A percentile compares a stretch with the other conserved stretches of the same genome.
These are phyloP conservation scores for Triplophysa yarkandensis DNA, from an alignment of 2,797 vertebrate genomes.

Conservation along the genomic window DNA sequence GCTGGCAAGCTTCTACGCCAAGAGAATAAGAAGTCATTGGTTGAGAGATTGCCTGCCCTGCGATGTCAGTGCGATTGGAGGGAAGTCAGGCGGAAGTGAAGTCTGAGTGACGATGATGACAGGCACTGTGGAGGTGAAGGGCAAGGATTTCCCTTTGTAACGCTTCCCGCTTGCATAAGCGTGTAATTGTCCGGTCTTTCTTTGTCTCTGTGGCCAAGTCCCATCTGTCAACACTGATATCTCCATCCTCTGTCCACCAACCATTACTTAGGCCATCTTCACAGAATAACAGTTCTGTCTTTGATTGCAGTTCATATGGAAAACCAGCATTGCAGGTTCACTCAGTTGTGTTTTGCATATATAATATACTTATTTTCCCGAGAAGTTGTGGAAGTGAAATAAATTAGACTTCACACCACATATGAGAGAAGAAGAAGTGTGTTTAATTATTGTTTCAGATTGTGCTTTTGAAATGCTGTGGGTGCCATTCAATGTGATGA, in stretches of 20 bases:
- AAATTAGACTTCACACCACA: not conserved
- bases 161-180: conserved; percentile 39
- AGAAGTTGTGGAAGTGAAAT: not conserved
- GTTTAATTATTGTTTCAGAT: not conserved
- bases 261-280: conserved; percentile 20
- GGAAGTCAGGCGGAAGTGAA: conserved; percentile 44
- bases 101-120: conserved; percentile 44
- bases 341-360: not conserved
- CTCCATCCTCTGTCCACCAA: conserved; percentile 39
- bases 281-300: conserved; percentile 40
- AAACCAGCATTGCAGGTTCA: conserved; percentile 4
- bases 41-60: conserved; percentile 44
- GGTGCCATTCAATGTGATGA: not conserved
- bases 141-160: conserved; percentile 28
- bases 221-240: conserved; percentile 56
- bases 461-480: not conserved
- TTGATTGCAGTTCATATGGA: conserved; percentile 13
- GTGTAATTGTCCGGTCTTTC: conserved; percentile 47
- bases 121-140: conserved; percentile 34
- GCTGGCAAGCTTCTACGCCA: conserved; percentile 42
- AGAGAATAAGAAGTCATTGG: conserved; percentile 46
- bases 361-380: not conserved
- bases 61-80: conserved; percentile 41
- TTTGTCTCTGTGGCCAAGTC: conserved; percentile 50
- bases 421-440: not conserved